Evolutionary conservation across 1,140 invertebrate species (phyloP), one percentile per base, ranked within the genome.

Genomic region (Drosophila sulfurigaster): DNA sequence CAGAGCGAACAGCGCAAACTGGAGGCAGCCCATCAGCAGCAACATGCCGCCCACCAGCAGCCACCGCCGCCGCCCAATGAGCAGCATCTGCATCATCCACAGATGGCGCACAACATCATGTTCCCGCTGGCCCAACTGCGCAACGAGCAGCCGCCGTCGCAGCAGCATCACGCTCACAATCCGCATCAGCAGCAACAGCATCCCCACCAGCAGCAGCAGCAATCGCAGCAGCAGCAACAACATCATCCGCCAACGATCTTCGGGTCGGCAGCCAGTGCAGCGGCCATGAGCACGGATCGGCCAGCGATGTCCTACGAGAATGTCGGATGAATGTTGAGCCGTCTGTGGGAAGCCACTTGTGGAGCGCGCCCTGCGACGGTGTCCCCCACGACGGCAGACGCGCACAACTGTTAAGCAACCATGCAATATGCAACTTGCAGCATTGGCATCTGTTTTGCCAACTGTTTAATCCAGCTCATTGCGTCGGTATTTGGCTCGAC

Each of bases 281-380:
- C 77, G 0, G 62, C 79, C 8, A 85, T 85, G 82, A 85, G 77
- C 65, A 79, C 69, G 20, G 91, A 92, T 35, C 91, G 91, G 2
- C 87, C 91, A 11, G 74, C 91, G 1, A 92, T 92, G 91, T 85
- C 91, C 11, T 92, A 92, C 46, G 91, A 92, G 62, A 92, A 92
- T 58, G 91, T 92, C 57, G 91, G 91, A 68, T 92, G 91, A 92
- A 90, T 92, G 78, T 90, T 92, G 70, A 92, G 91, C 79, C 91
- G 91, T 89, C 85, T 92, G 73, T 92, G 91, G 91, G 91, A 92
- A 89, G 91, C 91, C 78, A 91, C 91, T 62, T 91, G 91, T 80
- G 90, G 87, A 75, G 89, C 80, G 72, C 87, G 91, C 72, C 80
- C 91, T 81, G 68, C 82, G 72, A 81, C 89, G 64, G 81, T 90